A percentile compares a stretch with the other conserved stretches of the same genome.
Conservation (phyloP, 2,113 vertebrate genomes). For the Ia io region DNA sequence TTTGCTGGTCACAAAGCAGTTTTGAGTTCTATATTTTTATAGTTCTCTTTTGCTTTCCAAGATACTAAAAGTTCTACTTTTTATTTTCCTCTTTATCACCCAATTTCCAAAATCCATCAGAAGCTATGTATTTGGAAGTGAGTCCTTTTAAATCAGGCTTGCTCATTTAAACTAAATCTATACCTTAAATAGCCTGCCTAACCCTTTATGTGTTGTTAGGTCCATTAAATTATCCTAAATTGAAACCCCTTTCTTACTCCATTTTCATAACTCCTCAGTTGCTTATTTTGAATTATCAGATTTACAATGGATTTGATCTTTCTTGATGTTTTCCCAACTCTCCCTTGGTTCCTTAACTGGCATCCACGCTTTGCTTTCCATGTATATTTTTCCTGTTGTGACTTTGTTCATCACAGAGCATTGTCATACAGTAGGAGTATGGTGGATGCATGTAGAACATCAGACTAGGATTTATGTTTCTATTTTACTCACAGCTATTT, state of each 20-base stretch:
- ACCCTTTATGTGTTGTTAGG: neutral
- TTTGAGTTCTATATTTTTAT: neutral
- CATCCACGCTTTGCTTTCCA: neutral
- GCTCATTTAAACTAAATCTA: neutral
- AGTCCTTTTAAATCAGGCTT: neutral
- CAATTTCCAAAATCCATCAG: neutral
- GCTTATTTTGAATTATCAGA: neutral
- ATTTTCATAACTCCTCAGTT: neutral
- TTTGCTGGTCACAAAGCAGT: neutral
- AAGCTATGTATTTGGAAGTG: neutral
- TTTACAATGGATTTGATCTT: neutral
- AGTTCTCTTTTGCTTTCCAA: neutral
- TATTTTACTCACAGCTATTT: neutral
- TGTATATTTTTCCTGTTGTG: neutral
- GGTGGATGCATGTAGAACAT: rapidly evolving
- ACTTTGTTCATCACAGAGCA: neutral
- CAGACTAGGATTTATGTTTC: neutral
- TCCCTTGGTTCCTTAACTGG: neutral
- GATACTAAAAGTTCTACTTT: neutral
- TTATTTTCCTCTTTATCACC: neutral
- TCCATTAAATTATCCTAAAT: neutral
- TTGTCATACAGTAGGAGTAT: rapidly evolving
- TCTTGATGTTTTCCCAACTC: neutral
- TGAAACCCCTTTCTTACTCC: neutral
- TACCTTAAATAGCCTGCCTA: neutral